A percentile compares a stretch with the other conserved stretches of the same genome.
phyloP scores from a whole-genome alignment of 2,888 invertebrate species.

The Heliconius charithonia region DNA sequence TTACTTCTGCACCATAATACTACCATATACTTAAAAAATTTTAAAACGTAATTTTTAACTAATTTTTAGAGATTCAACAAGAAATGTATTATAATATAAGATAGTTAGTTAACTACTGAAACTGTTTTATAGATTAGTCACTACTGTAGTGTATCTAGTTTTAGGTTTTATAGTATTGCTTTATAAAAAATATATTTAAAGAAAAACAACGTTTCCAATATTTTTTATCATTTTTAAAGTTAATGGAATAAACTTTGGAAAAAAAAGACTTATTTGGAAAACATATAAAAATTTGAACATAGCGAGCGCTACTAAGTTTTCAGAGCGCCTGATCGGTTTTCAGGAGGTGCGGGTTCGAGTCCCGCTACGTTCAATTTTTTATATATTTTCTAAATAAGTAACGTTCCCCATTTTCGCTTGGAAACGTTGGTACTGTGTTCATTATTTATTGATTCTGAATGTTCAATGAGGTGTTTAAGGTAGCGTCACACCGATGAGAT shows the following conservation, averaged over 20 bases:
- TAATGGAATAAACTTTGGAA: too few relatives aligned
- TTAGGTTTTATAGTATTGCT: conserved; percentile 69
- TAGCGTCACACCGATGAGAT: conserved; percentile 51
- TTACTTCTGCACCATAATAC: conserved; percentile 33
- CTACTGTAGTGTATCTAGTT: conserved; percentile 42
- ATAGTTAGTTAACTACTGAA: conserved; percentile 45
- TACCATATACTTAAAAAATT: conserved; percentile 38
- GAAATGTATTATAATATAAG: conserved; percentile 45
- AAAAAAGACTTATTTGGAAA: too few relatives aligned
- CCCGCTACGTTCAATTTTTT: too few relatives aligned
- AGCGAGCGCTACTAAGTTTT: too few relatives aligned
- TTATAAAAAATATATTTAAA: conserved; percentile 53
- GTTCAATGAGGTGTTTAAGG: conserved; percentile 55
- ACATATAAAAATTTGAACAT: too few relatives aligned
- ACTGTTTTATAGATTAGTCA: conserved; percentile 46
- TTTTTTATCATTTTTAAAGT: too few relatives aligned
- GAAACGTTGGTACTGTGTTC: conserved; percentile 31
- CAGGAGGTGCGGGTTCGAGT: too few relatives aligned
- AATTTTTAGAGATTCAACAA: conserved; percentile 43
- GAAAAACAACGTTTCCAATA: too few relatives aligned
- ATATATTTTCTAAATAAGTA: too few relatives aligned
- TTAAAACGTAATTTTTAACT: conserved; percentile 32
- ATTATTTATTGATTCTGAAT: conserved; percentile 71
- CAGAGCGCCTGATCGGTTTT: too few relatives aligned
- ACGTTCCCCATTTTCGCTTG: too few relatives aligned